Evolutionary conservation across 2,888 invertebrate species (phyloP).

Genomic region (Spodoptera exigua): DNA sequence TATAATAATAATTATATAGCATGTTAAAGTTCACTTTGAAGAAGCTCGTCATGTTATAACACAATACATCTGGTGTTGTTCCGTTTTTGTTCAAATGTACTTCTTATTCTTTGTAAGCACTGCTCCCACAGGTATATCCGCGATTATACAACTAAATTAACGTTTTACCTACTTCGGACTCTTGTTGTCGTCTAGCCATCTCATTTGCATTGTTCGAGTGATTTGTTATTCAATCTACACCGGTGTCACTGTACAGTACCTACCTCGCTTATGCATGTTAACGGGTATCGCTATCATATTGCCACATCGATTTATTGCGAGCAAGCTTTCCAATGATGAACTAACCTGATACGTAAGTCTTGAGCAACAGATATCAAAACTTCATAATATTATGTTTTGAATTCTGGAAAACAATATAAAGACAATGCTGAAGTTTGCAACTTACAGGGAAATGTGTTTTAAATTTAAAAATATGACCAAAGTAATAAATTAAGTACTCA

Average conservation of each 20-base stretch:
- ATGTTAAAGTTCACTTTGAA: conserved; percentile 4
- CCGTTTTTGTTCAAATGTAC: not conserved
- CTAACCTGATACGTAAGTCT: conserved; percentile 47
- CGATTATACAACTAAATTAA: conserved; percentile 35
- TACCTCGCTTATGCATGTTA: conserved; percentile 59
- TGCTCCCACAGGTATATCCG: conserved; percentile 1
- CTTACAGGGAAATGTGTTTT: no score
- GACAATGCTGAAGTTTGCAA: no score
- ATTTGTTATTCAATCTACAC: conserved; percentile 67
- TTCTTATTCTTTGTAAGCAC: conserved; percentile 3
- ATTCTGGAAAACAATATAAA: not conserved
- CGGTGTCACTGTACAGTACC: conserved; percentile 54
- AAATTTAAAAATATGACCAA: no score
- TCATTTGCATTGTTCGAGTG: conserved; percentile 56
- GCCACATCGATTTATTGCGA: conserved; percentile 63
- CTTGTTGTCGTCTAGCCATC: conserved; percentile 44
- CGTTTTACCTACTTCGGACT: conserved; percentile 22
- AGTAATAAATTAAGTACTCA: no score
- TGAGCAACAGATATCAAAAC: no score
- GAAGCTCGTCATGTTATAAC: not conserved
- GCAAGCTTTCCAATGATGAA: conserved; percentile 62
- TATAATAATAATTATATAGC: not conserved
- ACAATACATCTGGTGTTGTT: not conserved
- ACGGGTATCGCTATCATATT: conserved; percentile 51
- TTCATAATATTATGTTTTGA: no score